Evolutionary conservation across 2,113 vertebrate genomes (phyloP).

Genomic region (Brienomyrus longianalis): DNA sequence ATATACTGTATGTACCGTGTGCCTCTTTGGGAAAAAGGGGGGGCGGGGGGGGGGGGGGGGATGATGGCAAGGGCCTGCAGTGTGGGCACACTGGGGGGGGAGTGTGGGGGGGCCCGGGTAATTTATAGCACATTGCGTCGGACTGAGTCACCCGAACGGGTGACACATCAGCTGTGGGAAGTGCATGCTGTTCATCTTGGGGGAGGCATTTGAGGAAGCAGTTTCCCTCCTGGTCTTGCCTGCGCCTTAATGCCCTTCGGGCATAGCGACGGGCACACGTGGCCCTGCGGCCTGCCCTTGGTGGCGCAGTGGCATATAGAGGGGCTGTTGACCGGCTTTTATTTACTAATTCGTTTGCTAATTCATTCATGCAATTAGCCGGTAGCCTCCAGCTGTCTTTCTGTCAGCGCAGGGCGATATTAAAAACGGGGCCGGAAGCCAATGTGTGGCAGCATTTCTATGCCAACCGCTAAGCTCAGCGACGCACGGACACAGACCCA

Average conservation of each 20-base stretch:
- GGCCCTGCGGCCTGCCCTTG: neutral
- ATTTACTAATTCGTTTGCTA: neutral
- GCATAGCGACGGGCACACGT: neutral
- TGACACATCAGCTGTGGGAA: conserved; percentile 7
- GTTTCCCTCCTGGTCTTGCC: neutral
- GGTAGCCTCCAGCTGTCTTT: neutral
- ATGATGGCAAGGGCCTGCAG: conserved; percentile 29
- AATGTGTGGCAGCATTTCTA: neutral
- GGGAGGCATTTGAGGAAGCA: neutral
- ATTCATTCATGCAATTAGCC: neutral
- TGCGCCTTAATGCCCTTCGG: neutral
- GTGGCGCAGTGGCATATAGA: neutral
- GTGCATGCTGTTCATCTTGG: neutral
- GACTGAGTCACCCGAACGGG: neutral
- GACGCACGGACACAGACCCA: neutral
- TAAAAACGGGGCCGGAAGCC: neutral
- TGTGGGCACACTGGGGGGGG: conserved; percentile 38
- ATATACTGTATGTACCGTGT: neutral
- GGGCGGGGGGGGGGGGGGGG: conserved; percentile 17
- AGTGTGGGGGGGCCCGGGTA: conserved; percentile 21
- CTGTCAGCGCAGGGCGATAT: neutral
- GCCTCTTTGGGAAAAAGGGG: neutral
- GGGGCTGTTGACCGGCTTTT: neutral
- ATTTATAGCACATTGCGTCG: conserved; percentile 1
- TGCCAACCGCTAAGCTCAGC: neutral